Evolutionary conservation across 2,888 invertebrate species (phyloP).

Genomic region (Sepiola atlantica): DNA sequence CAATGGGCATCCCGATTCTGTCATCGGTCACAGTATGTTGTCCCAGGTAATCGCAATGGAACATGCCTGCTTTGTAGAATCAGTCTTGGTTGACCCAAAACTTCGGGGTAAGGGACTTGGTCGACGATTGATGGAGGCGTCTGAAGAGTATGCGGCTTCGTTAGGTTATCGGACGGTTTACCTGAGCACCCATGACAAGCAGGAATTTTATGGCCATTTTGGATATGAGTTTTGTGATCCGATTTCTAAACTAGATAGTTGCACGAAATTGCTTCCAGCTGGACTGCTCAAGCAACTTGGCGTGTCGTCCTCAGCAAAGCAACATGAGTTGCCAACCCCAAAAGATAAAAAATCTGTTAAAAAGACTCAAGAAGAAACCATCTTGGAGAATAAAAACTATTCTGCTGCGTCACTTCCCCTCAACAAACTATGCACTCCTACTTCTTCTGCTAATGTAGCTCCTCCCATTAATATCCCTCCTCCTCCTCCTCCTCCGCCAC

Average conservation of each 20-base stretch:
- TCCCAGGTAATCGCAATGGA: conserved; percentile 63
- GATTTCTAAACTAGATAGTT: conserved; percentile 51
- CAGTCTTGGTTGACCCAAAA: conserved; percentile 67
- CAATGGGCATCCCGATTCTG: conserved; percentile 43
- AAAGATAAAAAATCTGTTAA: not conserved
- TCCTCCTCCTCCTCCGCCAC: conserved; percentile 47
- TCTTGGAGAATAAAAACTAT: not conserved
- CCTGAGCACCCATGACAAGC: conserved; percentile 75
- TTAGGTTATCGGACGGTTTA: conserved; percentile 67
- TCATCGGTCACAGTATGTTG: conserved; percentile 69
- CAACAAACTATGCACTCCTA: not conserved
- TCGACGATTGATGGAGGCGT: conserved; percentile 71
- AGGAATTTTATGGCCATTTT: conserved; percentile 73
- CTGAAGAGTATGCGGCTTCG: conserved; percentile 70
- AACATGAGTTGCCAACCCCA: not conserved
- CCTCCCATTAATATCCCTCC: not conserved
- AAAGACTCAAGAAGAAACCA: not conserved
- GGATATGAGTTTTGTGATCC: conserved; percentile 72
- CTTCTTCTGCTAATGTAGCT: not conserved
- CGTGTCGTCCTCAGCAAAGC: not conserved
- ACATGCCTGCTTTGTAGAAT: conserved; percentile 68
- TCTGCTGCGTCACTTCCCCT: conserved; percentile 52
- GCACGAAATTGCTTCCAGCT: conserved; percentile 3
- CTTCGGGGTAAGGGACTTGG: conserved; percentile 73
- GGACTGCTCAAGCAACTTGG: conserved; percentile 47